phyloP scores from a whole-genome alignment of 1,140 invertebrate species.

The Uloborus diversus region DNA sequence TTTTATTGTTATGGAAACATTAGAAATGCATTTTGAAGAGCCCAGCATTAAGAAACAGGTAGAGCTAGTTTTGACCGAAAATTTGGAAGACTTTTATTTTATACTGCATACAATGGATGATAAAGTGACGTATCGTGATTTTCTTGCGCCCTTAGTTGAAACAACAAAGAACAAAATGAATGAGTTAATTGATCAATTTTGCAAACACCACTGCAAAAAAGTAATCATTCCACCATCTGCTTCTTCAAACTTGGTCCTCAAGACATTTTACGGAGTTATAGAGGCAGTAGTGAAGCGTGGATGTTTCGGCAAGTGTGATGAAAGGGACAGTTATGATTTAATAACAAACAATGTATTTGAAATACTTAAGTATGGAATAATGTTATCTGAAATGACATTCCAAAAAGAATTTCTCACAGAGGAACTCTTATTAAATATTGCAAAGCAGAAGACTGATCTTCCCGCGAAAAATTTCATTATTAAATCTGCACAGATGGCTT shows the following conservation, averaged over 20 bases:
- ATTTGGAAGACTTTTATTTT: background rate
- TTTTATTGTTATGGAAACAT: background rate
- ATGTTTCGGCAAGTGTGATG: background rate
- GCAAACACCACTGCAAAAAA: background rate
- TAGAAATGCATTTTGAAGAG: background rate
- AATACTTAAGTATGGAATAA: background rate
- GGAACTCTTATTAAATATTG: background rate
- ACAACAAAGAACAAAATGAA: background rate
- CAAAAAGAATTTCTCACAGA: slow-evolving; percentile 21
- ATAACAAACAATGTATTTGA: background rate
- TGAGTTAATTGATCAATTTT: too few relatives aligned
- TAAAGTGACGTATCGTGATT: background rate
- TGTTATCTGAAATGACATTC: slow-evolving; percentile 1
- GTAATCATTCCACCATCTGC: too few relatives aligned
- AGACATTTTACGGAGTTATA: background rate
- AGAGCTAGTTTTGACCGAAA: too few relatives aligned
- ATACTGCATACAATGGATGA: background rate
- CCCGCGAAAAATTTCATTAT: background rate
- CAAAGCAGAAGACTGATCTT: background rate
- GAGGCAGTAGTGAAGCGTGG: background rate
- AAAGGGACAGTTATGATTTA: background rate
- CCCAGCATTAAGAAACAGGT: too few relatives aligned
- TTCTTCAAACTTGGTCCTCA: background rate
- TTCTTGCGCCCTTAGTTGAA: background rate
- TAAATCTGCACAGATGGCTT: background rate